A percentile compares a stretch with the other conserved stretches of the same genome.
Evolutionary conservation across 53 echinoderm and acorn worm genomes (phyloP).

Genomic region (Holothuria leucospilota): DNA sequence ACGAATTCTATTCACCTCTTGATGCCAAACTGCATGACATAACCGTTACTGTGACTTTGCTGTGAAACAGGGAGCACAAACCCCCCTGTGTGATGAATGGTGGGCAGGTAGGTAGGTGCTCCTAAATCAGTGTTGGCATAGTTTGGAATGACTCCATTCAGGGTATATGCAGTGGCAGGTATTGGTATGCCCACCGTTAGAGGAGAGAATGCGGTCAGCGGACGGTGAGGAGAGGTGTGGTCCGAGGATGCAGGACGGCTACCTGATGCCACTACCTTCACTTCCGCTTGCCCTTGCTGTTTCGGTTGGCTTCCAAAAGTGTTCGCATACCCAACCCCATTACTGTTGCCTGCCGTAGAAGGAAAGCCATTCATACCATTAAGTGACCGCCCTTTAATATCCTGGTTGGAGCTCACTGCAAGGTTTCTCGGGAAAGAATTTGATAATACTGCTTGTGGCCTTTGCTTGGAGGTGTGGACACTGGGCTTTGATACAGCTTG

Average conservation of each 20-base stretch:
- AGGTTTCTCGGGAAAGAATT: conserved; percentile 7
- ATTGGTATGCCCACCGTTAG: conserved; percentile 52
- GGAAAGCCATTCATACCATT: conserved; percentile 47
- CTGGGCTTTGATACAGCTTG: too few relatives aligned
- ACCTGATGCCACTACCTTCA: conserved; percentile 33
- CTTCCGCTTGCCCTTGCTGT: conserved; percentile 7
- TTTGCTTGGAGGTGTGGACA: not conserved
- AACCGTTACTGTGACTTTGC: conserved; percentile 30
- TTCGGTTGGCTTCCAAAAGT: not conserved
- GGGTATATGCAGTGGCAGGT: conserved; percentile 42
- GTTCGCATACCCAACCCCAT: not conserved
- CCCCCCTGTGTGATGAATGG: not conserved
- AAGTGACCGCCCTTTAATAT: conserved; percentile 19
- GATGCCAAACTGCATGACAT: conserved; percentile 90
- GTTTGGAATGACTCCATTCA: conserved; percentile 62
- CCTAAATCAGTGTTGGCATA: conserved; percentile 59
- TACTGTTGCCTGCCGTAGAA: conserved; percentile 28
- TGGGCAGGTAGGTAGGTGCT: conserved; percentile 61
- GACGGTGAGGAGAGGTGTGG: conserved; percentile 27
- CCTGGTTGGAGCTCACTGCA: not conserved
- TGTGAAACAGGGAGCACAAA: conserved; percentile 25
- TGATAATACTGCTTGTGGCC: conserved; percentile 11
- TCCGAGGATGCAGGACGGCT: conserved; percentile 55
- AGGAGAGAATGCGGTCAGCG: conserved; percentile 56
- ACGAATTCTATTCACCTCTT: conserved; percentile 59